Conservation (phyloP, 1,140 invertebrate genomes). For the Apis laboriosa region DNA sequence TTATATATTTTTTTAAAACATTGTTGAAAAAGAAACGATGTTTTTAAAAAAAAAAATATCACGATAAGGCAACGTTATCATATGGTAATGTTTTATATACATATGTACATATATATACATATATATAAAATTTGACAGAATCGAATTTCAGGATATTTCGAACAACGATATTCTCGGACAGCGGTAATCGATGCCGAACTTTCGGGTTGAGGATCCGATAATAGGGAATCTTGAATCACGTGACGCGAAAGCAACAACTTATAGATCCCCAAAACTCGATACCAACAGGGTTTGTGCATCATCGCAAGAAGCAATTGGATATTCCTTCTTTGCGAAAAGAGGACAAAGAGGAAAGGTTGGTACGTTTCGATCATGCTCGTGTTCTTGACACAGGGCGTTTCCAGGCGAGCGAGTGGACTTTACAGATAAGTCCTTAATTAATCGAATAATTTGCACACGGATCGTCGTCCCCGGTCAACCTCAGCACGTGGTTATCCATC, state of each 20-base stretch:
- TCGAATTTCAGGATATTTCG: no score
- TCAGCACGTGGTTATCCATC: background rate
- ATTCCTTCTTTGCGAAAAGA: constrained; percentile 12
- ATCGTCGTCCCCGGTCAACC: constrained; percentile 16
- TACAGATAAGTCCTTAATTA: constrained; percentile 58
- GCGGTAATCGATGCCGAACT: background rate
- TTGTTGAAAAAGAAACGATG: background rate
- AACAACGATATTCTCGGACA: background rate
- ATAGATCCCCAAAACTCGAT: background rate
- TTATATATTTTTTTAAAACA: background rate
- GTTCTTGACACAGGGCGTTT: constrained; percentile 29
- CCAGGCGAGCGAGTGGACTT: background rate
- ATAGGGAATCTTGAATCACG: constrained; percentile 1
- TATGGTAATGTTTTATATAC: background rate
- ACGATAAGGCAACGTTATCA: background rate
- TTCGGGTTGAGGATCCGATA: background rate
- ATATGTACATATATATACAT: no score
- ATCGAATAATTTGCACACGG: constrained; percentile 51
- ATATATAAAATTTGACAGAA: background rate
- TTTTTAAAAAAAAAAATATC: background rate
- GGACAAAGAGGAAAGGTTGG: constrained; percentile 24
- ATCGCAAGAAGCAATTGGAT: background rate
- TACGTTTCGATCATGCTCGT: constrained; percentile 17
- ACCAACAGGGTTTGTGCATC: no score
- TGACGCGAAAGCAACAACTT: constrained; percentile 2